Evolutionary conservation across 2,113 vertebrate species (phyloP).

Genomic region (Anhinga rufa): DNA sequence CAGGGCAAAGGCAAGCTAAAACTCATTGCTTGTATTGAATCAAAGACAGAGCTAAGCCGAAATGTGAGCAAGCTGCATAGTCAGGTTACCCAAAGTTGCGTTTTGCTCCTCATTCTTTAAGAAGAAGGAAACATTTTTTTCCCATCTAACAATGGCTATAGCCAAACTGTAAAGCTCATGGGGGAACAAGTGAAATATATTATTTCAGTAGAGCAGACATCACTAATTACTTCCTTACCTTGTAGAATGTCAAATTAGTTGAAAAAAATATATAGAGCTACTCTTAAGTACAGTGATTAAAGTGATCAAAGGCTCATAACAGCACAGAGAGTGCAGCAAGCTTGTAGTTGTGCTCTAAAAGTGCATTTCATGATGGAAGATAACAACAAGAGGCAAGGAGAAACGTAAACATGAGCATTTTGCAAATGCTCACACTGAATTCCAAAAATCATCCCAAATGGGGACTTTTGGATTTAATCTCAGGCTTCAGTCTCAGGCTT

Average conservation of each 20-base stretch:
- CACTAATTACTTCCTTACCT: constrained; percentile 27
- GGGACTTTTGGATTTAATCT: neutral
- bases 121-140: constrained; percentile 23
- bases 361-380: neutral
- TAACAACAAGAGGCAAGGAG: neutral
- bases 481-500: neutral
- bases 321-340: neutral
- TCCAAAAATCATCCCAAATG: neutral
- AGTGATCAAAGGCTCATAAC: constrained; percentile 34
- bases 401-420: neutral
- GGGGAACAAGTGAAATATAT: constrained; percentile 36
- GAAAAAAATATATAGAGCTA: constrained; percentile 16
- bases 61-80: constrained; percentile 25
- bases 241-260: constrained; percentile 30
- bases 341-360: neutral
- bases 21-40: neutral
- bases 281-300: constrained; percentile 32
- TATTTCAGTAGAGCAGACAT: neutral
- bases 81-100: neutral
- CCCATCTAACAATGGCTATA: neutral
- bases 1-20: neutral
- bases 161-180: constrained; percentile 35
- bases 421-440: neutral
- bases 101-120: constrained; percentile 29
- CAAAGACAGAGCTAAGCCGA: neutral